Percentiles rank a stretch among this genome's conserved stretches.
phyloP scores from a whole-genome alignment of 2,888 invertebrate species.

The Dicyrtomina minuta region DNA sequence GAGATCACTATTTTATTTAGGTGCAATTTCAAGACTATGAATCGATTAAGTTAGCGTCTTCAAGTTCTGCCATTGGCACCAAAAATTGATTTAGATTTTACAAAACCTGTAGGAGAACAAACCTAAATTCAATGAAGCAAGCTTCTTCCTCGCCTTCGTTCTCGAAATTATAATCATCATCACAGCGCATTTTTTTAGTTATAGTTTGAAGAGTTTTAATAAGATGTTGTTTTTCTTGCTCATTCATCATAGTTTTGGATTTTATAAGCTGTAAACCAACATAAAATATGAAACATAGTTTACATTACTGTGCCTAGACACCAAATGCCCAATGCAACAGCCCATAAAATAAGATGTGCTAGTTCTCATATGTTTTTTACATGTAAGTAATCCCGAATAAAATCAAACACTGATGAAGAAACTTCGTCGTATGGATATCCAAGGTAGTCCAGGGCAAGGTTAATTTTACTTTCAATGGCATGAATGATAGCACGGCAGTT shows the following conservation, averaged over 20 bases:
- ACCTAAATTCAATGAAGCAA: constrained; percentile 60
- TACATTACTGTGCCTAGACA: not conserved
- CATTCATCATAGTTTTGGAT: constrained; percentile 55
- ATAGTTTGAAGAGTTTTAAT: constrained; percentile 58
- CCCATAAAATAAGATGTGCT: not conserved
- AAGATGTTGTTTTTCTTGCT: constrained; percentile 56
- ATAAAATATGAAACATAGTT: constrained; percentile 27
- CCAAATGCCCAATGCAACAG: constrained; percentile 16
- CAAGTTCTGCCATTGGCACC: constrained; percentile 31
- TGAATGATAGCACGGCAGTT: constrained; percentile 48
- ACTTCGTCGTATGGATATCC: constrained; percentile 61
- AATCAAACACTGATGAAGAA: constrained; percentile 59
- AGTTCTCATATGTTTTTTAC: too few relatives aligned
- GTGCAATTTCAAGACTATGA: constrained; percentile 26
- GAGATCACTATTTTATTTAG: constrained; percentile 12
- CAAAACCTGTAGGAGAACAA: not conserved
- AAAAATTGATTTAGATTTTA: constrained; percentile 12
- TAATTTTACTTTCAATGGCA: constrained; percentile 57
- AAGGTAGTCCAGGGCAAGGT: constrained; percentile 59
- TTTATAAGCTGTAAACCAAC: constrained; percentile 57
- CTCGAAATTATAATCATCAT: constrained; percentile 60
- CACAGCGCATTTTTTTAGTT: constrained; percentile 61
- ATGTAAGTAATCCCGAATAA: constrained; percentile 60
- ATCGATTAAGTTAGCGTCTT: not conserved
- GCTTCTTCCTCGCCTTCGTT: constrained; percentile 62